Conservation (phyloP, 2,888 invertebrate genomes). For the Scrobipalpa atriplicella region DNA sequence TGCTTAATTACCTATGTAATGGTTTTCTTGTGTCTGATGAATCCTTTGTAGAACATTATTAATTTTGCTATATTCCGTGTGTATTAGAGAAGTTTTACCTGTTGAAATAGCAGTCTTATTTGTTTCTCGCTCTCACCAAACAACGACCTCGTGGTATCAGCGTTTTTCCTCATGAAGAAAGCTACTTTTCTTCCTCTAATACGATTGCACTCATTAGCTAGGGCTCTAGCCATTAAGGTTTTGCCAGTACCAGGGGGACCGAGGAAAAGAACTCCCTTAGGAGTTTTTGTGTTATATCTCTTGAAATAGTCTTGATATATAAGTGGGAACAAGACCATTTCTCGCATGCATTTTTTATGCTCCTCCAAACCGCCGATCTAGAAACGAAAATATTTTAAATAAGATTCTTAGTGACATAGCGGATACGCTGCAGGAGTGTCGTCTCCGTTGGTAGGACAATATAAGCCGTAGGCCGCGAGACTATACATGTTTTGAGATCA, state of each 20-base stretch:
- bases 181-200: constrained; percentile 89
- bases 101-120: constrained; percentile 93
- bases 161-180: constrained; percentile 97
- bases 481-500: too few species aligned
- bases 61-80: too few species aligned
- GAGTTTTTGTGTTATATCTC: constrained; percentile 92
- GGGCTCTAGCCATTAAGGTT: constrained; percentile 93
- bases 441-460: too few species aligned
- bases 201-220: constrained; percentile 93
- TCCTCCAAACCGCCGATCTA: constrained; percentile 93
- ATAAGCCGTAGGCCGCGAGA: too few species aligned
- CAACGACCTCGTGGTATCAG: constrained; percentile 96
- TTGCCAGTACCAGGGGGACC: constrained; percentile 97
- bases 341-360: constrained; percentile 93
- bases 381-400: background rate
- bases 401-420: background rate
- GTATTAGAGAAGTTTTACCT: constrained; percentile 83
- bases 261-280: constrained; percentile 94
- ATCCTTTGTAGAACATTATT: too few species aligned
- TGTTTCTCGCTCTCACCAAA: constrained; percentile 97
- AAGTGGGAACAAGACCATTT: constrained; percentile 95
- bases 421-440: too few species aligned
- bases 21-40: too few species aligned
- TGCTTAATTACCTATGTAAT: too few species aligned
- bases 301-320: constrained; percentile 94